These are phyloP conservation scores for Hippotragus niger DNA, from an alignment of 2,113 vertebrate genomes.

Conservation along the genomic window DNA sequence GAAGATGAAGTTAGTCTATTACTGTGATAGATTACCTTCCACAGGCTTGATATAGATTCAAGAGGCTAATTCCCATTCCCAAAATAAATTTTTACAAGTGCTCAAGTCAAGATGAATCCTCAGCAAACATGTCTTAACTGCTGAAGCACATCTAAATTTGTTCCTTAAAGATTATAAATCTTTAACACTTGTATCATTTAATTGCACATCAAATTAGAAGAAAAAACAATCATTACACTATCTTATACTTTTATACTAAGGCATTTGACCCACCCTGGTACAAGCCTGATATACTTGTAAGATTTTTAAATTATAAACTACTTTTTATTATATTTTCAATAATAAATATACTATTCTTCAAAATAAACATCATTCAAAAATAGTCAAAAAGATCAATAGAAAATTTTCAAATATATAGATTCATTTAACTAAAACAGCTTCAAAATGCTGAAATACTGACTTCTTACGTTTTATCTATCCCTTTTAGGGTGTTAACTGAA, in stretches of 20 bases:
- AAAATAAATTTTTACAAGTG: background rate
- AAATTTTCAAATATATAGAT: background rate
- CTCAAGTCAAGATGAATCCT: background rate
- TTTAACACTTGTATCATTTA: background rate
- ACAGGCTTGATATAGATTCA: background rate
- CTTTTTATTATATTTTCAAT: background rate
- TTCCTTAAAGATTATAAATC: background rate
- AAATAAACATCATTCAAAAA: background rate
- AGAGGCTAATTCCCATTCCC: background rate
- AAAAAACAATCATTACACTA: background rate
- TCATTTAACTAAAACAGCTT: background rate
- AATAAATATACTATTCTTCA: background rate
- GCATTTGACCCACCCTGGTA: background rate
- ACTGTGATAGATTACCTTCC: background rate
- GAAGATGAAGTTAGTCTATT: background rate
- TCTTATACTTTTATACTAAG: background rate
- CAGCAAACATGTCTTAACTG: background rate
- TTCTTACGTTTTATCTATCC: background rate
- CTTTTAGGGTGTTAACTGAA: constrained; percentile 12
- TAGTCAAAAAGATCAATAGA: background rate
- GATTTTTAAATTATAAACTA: constrained; percentile 2
- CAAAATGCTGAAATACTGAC: background rate
- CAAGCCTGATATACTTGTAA: background rate
- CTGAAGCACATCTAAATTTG: background rate
- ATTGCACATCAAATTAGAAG: background rate